Base-by-base conservation (phyloP, 1,140 invertebrate species). In the Scaptomyza pallida region DNA sequence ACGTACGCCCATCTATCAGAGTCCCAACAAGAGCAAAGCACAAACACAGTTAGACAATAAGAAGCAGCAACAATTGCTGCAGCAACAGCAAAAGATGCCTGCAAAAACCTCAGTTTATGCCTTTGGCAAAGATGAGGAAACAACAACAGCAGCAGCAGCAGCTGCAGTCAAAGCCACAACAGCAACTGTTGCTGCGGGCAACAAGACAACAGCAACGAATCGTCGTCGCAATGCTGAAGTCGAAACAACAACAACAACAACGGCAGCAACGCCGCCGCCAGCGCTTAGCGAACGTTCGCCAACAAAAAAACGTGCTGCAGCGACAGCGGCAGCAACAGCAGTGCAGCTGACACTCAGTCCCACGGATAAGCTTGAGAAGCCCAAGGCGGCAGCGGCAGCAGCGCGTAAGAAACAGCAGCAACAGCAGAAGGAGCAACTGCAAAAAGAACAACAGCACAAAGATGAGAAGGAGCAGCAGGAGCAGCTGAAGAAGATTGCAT, bases 331-430 rank as follows among this genome's bases (percentile, higher is more conserved):
- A 9, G 88, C 86, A 1, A 91, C 86, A 3, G 73, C 90, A 0
- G 89, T 90, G 2, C 89, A 90, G 37, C 50, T 91, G 19, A 90
- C 90, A 0, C 48, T 91, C 0, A 91, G 89, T 76, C 90, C 90
- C 0, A 88, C 89, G 2, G 90, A 91, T 35, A 90, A 91, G 52
- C 75, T 89, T 5, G 78, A 74, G 30, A 89, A 89, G 43, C 59
- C 76, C 2, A 85, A 80, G 43, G 62, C 68, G 8, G 33, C 47
- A 1, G 62, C 80, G 0, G 64, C 65, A 6, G 56, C 73, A 12
- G 73, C 61, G 2, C 56, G 73, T 3, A 73, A 85, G 30, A 90
- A 90, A 19, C 75, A 89, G 6, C 69, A 77, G 41, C 76, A 37
- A 12, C 44, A 47, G 33, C 50, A 45, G 23, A 73, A 33, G 23